phyloP scores from a whole-genome alignment of 53 echinoderm and acorn worm genomes.

The Zoroaster sp. region DNA sequence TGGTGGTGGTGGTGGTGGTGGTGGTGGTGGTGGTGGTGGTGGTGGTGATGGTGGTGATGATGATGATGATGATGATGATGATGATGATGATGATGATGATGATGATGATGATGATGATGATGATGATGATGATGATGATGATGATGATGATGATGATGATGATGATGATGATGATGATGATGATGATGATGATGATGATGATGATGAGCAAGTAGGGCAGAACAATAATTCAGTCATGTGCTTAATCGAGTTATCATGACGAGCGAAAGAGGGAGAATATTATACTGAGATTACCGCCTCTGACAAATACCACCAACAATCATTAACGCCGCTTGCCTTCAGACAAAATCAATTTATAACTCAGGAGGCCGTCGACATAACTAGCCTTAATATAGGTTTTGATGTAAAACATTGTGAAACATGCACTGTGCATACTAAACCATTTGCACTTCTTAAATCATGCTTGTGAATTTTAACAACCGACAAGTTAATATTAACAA shows the following conservation, averaged over 20 bases:
- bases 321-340: not conserved
- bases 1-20: no score
- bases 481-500: not conserved
- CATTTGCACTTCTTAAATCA: not conserved
- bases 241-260: not conserved
- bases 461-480: not conserved
- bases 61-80: no score
- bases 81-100: no score
- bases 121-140: no score
- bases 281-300: not conserved
- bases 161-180: no score
- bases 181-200: no score
- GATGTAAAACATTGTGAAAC: not conserved
- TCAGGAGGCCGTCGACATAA: not conserved
- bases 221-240: no score
- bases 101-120: no score
- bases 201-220: no score
- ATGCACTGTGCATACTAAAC: not conserved
- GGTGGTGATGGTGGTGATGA: no score
- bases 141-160: no score
- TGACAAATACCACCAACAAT: not conserved
- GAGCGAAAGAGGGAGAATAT: not conserved
- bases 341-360: not conserved
- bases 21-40: no score
- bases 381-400: not conserved